phyloP scores from a whole-genome alignment of 2,888 invertebrate species.

The Dichetophora obliterata region DNA sequence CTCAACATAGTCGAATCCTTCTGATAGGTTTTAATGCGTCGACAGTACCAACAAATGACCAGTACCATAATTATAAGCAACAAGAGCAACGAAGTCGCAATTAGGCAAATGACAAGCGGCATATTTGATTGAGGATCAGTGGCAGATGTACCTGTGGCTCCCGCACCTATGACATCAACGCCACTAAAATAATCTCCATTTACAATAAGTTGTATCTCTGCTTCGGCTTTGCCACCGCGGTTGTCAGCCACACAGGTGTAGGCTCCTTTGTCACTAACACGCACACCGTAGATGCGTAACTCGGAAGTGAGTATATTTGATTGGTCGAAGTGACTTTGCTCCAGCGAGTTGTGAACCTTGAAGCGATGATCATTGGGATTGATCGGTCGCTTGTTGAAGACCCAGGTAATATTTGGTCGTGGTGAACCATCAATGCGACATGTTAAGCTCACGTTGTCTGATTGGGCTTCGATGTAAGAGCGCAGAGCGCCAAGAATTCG shows the following conservation, averaged over 20 bases:
- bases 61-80: slow-evolving; percentile 72
- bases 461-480: slow-evolving; percentile 74
- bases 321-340: slow-evolving; percentile 54
- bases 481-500: slow-evolving; percentile 73
- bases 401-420: slow-evolving; percentile 82
- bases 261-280: slow-evolving; percentile 77
- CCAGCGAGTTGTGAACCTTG: slow-evolving; percentile 61
- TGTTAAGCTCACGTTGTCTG: slow-evolving; percentile 78
- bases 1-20: slow-evolving; percentile 70
- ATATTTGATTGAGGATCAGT: slow-evolving; percentile 70
- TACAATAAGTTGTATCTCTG: slow-evolving; percentile 78
- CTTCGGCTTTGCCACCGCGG: slow-evolving; percentile 83
- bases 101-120: slow-evolving; percentile 69
- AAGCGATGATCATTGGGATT: slow-evolving; percentile 63
- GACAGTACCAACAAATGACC: slow-evolving; percentile 72
- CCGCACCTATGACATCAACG: slow-evolving; percentile 63
- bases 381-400: slow-evolving; percentile 64
- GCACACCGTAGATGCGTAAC: slow-evolving; percentile 77
- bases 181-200: slow-evolving; percentile 64
- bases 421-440: slow-evolving; percentile 77
- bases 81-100: slow-evolving; percentile 73
- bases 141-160: slow-evolving; percentile 62
- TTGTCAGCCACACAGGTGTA: slow-evolving; percentile 87
- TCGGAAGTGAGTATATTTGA: slow-evolving; percentile 67
- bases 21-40: slow-evolving; percentile 71